Conservation (phyloP, 2,888 invertebrate genomes). For the Rhingia rostrata region DNA sequence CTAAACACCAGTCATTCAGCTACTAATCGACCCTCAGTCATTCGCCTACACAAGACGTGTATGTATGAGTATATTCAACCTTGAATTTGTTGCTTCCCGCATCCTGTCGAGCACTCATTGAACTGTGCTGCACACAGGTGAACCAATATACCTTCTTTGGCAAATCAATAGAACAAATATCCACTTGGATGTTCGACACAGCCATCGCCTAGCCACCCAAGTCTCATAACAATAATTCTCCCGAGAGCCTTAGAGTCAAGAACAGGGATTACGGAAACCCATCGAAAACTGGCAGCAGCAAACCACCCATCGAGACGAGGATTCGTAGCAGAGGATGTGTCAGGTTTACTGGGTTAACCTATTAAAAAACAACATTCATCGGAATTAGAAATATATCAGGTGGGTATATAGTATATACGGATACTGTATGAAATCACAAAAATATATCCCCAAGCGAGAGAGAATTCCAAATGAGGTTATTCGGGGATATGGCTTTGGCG, state of each 20-base stretch:
- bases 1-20: constrained; percentile 65
- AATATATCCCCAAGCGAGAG: constrained; percentile 33
- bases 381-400: constrained; percentile 69
- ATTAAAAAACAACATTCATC: constrained; percentile 66
- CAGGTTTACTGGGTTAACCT: constrained; percentile 61
- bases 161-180: constrained; percentile 68
- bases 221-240: constrained; percentile 70
- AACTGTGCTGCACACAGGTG: constrained; percentile 45
- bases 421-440: constrained; percentile 48
- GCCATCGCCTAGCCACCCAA: constrained; percentile 37
- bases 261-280: constrained; percentile 58
- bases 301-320: constrained; percentile 11
- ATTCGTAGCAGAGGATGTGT: constrained; percentile 5
- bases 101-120: constrained; percentile 6
- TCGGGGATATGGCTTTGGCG: constrained; percentile 23
- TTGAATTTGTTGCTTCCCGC: constrained; percentile 53
- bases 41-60: constrained; percentile 18
- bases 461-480: constrained; percentile 65
- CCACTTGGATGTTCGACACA: background rate
- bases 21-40: constrained; percentile 65
- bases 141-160: constrained; percentile 44
- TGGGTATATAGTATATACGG: constrained; percentile 4
- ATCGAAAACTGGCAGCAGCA: constrained; percentile 43
- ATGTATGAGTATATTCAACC: constrained; percentile 38
- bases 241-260: constrained; percentile 65